A percentile compares a stretch with the other conserved stretches of the same genome.
Conservation (phyloP, 2,888 invertebrate species). For the Hipparchia sbordonii region DNA sequence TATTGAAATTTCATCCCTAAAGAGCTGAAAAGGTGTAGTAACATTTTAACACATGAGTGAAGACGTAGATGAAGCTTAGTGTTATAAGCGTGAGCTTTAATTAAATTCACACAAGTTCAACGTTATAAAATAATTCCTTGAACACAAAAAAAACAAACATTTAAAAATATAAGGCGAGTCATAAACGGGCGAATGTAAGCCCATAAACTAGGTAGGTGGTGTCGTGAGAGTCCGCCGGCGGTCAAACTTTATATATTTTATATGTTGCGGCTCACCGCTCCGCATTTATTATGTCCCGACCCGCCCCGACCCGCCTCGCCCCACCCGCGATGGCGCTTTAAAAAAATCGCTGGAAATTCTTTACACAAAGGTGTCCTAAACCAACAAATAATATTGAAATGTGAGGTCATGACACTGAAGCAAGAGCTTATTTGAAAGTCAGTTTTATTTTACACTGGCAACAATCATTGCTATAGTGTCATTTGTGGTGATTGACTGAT, state of each 20-base stretch:
- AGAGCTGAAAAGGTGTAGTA: too few species aligned
- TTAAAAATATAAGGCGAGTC: constrained; percentile 4
- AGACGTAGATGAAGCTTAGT: too few species aligned
- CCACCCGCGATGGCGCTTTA: constrained; percentile 33
- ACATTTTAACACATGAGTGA: too few species aligned
- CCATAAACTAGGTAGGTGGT: constrained; percentile 59
- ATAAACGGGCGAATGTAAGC: constrained; percentile 54
- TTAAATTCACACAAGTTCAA: neutral
- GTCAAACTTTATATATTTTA: constrained; percentile 81
- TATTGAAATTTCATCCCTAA: too few species aligned
- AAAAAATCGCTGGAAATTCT: constrained; percentile 38
- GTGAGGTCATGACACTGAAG: neutral
- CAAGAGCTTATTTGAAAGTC: too few species aligned
- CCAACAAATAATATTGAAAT: constrained; percentile 26
- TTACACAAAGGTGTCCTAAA: constrained; percentile 33
- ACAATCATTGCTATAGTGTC: too few species aligned
- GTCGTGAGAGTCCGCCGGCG: constrained; percentile 62
- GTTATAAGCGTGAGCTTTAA: too few species aligned
- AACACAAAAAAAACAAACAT: neutral
- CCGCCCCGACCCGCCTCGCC: constrained; percentile 35
- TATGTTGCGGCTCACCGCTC: constrained; percentile 64
- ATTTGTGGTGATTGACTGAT: too few species aligned
- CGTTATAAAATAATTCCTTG: neutral
- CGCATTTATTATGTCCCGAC: constrained; percentile 68
- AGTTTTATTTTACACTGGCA: too few species aligned